Evolutionary conservation across 1,140 invertebrate genomes (phyloP).

Genomic region (Helicoverpa zea): DNA sequence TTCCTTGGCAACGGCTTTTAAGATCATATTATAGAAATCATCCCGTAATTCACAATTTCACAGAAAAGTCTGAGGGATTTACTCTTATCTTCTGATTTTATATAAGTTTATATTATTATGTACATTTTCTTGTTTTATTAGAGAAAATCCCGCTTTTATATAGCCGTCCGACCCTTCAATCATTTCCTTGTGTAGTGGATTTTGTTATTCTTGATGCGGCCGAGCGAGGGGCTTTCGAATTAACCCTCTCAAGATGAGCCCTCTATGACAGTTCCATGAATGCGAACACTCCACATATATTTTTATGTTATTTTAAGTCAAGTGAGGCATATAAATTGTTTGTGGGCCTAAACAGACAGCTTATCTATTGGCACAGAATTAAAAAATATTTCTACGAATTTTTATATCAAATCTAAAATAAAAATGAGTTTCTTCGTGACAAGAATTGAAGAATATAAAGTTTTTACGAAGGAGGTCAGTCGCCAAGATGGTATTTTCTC

Average conservation of each 20-base stretch:
- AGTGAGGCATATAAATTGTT: too few species aligned
- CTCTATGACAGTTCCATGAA: not conserved
- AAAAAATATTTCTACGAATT: too few species aligned
- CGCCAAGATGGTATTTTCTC: not conserved
- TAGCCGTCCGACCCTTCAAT: constrained; percentile 22
- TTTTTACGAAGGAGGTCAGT: not conserved
- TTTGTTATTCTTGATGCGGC: not conserved
- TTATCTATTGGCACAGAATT: too few species aligned
- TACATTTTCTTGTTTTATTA: constrained; percentile 10
- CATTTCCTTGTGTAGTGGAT: constrained; percentile 26
- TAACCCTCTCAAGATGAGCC: not conserved
- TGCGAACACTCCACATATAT: not conserved
- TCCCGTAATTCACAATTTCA: constrained; percentile 39
- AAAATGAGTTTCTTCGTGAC: not conserved
- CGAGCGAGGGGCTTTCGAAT: not conserved
- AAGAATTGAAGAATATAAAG: not conserved
- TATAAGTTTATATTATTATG: constrained; percentile 6
- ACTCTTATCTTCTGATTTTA: not conserved
- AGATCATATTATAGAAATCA: constrained; percentile 35
- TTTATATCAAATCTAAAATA: too few species aligned
- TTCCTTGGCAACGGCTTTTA: not conserved
- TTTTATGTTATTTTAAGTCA: not conserved
- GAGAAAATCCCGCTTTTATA: constrained; percentile 27
- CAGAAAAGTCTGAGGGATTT: constrained; percentile 24
- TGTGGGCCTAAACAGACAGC: too few species aligned